Base-by-base conservation (phyloP, 2,797 vertebrate species). In the Sciurus carolinensis region DNA sequence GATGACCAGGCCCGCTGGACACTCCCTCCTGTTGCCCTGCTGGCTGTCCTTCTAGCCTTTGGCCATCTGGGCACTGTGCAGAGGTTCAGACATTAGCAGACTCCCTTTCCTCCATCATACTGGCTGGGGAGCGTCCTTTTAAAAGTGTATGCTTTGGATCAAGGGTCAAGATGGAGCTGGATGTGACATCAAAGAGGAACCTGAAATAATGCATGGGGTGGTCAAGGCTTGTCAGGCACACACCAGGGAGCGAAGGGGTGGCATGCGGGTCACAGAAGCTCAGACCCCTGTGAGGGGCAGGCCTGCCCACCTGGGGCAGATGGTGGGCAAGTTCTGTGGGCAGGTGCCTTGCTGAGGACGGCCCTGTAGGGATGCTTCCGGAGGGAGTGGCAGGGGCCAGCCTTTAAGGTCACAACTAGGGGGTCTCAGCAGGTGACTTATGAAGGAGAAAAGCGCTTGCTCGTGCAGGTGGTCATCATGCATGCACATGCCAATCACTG, bases 401-500 rank as follows among this genome's bases (percentile, higher is more conserved):
- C 71, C 24, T 54, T 13, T 5, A 0, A 36, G 81, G 44, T 26
- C 33, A 87, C 24, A 4, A 0, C 9, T 66, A 30, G 69, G 69
- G 73, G 77, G 33, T 54, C 39, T 5, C 18, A 39, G 24, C 5
- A 80, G 76, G 52, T 26, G 64, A 66, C 15, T 62, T 12, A 9
- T 0, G 69, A 64, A 52, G 22, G 39, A 80, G 69, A 71, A 33
- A 22, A 36, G 26, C 0, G 20, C n/a, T 22, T 36, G 71, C 11
- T n/a, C 33, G 1, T 0, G 1, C 12, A 5, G 13, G 77, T n/a
- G 24, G 20, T 7, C 2, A 0, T 17, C 0, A 1, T n/a, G 28
- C 67, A 50, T 13, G 69, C 18, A 47, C 7, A 5, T 17, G 26
- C 11, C 28, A 33, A 47, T 18, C n/a, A 9, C 5, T 3, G 13